These are phyloP conservation scores for Capromys pilorides DNA, from an alignment of 2,797 vertebrate species.

Conservation along the genomic window DNA sequence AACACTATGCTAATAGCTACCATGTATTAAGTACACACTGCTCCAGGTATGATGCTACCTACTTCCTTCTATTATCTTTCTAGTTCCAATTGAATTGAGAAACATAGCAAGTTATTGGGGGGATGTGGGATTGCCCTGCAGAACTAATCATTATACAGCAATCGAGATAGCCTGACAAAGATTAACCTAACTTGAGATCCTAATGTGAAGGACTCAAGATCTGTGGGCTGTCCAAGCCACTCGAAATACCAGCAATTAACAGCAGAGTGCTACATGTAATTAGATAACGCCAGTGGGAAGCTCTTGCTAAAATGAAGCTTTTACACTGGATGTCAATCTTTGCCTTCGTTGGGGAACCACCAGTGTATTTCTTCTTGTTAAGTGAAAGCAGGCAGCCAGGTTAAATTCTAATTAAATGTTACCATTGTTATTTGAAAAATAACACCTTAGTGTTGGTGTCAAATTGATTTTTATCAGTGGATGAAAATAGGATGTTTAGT, in stretches of 20 bases:
- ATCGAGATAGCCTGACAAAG: neutral
- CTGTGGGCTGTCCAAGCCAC: neutral
- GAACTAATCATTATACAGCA: neutral
- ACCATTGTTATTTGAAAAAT: constrained; percentile 68
- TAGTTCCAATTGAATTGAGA: neutral
- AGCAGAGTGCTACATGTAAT: neutral
- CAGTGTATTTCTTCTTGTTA: neutral
- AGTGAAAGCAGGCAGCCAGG: constrained; percentile 45
- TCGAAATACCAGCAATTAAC: neutral
- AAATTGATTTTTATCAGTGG: constrained; percentile 63
- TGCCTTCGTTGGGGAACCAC: neutral
- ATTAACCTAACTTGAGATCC: neutral
- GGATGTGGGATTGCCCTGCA: neutral
- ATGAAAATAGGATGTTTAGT: constrained; percentile 53
- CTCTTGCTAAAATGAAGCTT: constrained; percentile 19
- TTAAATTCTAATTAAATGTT: constrained; percentile 71
- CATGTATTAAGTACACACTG: neutral
- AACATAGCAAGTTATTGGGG: neutral
- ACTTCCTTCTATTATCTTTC: constrained; percentile 34
- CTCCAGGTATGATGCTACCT: neutral
- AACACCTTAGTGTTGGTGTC: constrained; percentile 52
- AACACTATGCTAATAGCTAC: neutral
- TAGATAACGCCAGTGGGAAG: neutral
- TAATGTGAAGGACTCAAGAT: neutral
- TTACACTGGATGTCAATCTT: neutral